Evolutionary conservation across 2,888 invertebrate genomes (phyloP).

Genomic region (Caenorhabditis sulstoni): DNA sequence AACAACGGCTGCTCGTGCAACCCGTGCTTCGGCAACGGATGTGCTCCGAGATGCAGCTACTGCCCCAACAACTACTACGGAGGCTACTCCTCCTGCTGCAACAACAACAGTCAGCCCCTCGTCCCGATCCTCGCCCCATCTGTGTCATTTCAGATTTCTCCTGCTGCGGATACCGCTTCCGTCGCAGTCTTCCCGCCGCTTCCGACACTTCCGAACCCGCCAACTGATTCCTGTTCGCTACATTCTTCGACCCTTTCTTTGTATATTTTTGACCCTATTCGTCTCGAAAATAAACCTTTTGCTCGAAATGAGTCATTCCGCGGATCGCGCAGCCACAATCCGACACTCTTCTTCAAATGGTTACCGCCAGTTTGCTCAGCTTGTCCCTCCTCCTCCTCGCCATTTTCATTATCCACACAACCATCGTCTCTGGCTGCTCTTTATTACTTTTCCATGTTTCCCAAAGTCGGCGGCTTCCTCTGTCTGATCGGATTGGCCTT

Average conservation of each 20-base stretch:
- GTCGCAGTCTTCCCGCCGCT: conserved; percentile 22
- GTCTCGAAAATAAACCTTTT: conserved; percentile 14
- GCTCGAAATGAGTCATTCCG: conserved; percentile 13
- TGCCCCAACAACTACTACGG: conserved; percentile 16
- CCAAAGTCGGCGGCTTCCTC: conserved; percentile 28
- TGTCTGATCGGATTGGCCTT: conserved; percentile 22
- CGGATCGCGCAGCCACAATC: background rate
- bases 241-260: conserved; percentile 1
- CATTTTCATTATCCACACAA: conserved; percentile 23
- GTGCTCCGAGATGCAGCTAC: conserved; percentile 47
- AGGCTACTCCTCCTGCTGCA: conserved; percentile 45
- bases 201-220: conserved; percentile 10
- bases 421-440: background rate
- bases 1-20: conserved; percentile 51
- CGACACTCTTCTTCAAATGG: conserved; percentile 39
- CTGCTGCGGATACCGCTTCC: conserved; percentile 44
- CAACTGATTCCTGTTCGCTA: conserved; percentile 1
- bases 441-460: conserved; percentile 30
- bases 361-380: conserved; percentile 44
- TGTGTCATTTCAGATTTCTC: conserved; percentile 31
- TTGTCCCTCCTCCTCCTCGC: conserved; percentile 10
- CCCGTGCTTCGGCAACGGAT: conserved; percentile 34
- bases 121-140: background rate
- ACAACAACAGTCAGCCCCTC: conserved; percentile 36
- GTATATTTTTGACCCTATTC: conserved; percentile 23